Percentiles rank a stretch among this genome's conserved stretches.
Conservation (phyloP, 2,888 invertebrate species). For the Pyrgus malvae region DNA sequence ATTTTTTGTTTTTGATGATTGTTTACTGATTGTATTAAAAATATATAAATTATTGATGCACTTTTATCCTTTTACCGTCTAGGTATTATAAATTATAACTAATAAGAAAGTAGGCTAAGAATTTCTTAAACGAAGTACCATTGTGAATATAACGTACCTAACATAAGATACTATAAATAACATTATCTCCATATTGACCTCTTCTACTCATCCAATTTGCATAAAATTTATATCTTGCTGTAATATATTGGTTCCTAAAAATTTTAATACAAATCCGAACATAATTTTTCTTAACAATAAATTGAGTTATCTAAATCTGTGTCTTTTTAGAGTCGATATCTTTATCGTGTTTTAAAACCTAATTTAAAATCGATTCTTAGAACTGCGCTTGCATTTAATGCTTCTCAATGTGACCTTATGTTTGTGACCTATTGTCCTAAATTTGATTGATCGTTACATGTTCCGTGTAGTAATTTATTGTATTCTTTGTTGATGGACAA, state of each 20-base stretch:
- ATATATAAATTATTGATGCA: too few species aligned
- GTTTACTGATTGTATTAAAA: neutral
- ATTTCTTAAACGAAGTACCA: too few species aligned
- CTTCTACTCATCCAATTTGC: too few species aligned
- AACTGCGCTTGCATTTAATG: neutral
- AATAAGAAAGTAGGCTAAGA: too few species aligned
- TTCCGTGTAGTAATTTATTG: conserved; percentile 2
- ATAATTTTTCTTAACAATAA: conserved; percentile 3
- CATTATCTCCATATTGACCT: too few species aligned
- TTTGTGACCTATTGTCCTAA: conserved; percentile 25
- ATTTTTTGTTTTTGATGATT: neutral
- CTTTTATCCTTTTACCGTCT: too few species aligned
- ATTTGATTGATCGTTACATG: conserved; percentile 19
- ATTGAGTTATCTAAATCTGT: neutral
- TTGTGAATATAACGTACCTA: too few species aligned
- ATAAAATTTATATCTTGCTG: too few species aligned
- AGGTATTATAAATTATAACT: too few species aligned
- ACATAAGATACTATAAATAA: too few species aligned
- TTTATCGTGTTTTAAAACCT: conserved; percentile 8
- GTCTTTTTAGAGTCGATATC: neutral
- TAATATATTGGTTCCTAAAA: neutral
- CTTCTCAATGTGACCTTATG: conserved; percentile 21
- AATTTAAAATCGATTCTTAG: neutral
- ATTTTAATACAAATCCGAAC: neutral
- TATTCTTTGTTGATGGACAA: conserved; percentile 13